A percentile compares a stretch with the other conserved stretches of the same genome.
Conservation (phyloP, 2,797 vertebrate genomes). For the Alca torda region DNA sequence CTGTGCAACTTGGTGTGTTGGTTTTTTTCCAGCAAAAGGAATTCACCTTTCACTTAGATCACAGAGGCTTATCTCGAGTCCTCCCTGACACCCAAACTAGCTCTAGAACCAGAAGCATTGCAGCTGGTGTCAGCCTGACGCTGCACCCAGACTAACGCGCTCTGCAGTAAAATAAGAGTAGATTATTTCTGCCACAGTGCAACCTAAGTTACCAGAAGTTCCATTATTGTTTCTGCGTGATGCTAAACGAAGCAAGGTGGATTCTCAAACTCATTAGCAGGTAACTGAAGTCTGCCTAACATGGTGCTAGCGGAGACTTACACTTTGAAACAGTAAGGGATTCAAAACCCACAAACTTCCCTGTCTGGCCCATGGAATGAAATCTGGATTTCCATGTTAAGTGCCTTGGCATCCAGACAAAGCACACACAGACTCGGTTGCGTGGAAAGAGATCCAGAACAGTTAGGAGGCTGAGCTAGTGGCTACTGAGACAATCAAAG, state of each 20-base stretch:
- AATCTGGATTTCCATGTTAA: not conserved
- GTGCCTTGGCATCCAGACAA: not conserved
- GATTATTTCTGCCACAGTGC: not conserved
- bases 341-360: not conserved
- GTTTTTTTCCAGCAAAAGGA: not conserved
- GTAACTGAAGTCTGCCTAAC: not conserved
- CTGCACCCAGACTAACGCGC: not conserved
- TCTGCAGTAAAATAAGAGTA: not conserved
- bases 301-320: not conserved
- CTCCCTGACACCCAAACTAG: not conserved
- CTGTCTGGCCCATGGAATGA: not conserved
- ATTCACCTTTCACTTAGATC: not conserved
- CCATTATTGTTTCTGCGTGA: rapidly evolving
- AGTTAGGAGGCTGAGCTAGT: not conserved
- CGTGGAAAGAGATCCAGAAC: not conserved
- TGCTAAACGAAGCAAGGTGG: not conserved
- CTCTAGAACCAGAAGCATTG: not conserved
- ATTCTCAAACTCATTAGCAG: not conserved
- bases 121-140: not conserved
- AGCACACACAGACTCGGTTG: not conserved
- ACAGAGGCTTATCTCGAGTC: not conserved
- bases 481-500: not conserved
- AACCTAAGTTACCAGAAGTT: not conserved
- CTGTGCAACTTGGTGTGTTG: not conserved
- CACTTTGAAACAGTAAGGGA: not conserved